These are phyloP conservation scores for Margarornis squamiger DNA, from an alignment of 2,797 vertebrate genomes.

Conservation along the genomic window DNA sequence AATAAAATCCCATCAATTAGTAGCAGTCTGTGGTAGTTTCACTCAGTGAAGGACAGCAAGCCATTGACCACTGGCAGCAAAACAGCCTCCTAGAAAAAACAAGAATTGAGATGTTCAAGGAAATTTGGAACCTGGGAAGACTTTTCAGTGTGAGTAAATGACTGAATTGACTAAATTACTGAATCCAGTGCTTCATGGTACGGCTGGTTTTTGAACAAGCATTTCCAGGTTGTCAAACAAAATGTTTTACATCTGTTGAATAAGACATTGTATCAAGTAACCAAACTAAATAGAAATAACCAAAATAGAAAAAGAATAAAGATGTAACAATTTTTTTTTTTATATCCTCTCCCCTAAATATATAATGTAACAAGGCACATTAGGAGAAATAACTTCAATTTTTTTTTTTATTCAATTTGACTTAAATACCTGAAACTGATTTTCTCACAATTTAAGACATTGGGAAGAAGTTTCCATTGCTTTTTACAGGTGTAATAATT, in stretches of 20 bases:
- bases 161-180: not conserved
- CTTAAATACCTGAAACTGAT: conserved; percentile 16
- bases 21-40: not conserved
- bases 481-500: not conserved
- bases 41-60: not conserved
- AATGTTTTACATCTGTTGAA: not conserved
- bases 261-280: not conserved
- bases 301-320: not conserved
- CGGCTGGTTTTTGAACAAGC: not conserved
- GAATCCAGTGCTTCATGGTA: not conserved
- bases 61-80: not conserved
- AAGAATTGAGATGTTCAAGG: not conserved
- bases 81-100: not conserved
- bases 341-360: not conserved
- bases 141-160: not conserved
- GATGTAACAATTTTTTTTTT: not conserved
- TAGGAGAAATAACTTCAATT: not conserved
- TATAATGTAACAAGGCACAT: conserved; percentile 36
- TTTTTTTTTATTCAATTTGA: conserved; percentile 29
- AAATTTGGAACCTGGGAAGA: not conserved
- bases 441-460: conserved; percentile 3
- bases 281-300: not conserved
- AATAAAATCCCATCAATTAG: not conserved
- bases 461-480: not conserved
- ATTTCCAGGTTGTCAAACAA: not conserved